A percentile compares a stretch with the other conserved stretches of the same genome.
Evolutionary conservation across 2,113 vertebrate genomes (phyloP).

Genomic region (Campylomormyrus tamandua): DNA sequence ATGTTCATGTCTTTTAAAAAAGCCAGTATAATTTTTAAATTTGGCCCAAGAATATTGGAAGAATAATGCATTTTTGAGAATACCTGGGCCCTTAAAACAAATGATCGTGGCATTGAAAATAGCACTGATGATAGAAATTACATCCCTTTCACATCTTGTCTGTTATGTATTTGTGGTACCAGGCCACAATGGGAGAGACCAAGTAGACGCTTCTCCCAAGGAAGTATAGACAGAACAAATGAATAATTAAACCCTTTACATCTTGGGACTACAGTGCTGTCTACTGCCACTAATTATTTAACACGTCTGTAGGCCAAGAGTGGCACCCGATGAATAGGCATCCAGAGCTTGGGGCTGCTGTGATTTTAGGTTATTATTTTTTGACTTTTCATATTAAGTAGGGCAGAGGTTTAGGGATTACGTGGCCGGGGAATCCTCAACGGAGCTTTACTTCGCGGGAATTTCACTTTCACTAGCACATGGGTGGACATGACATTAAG

Average conservation of each 20-base stretch:
- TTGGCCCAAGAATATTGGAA: background rate
- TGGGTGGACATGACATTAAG: background rate
- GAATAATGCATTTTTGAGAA: background rate
- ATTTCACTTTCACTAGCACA: background rate
- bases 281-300: slow-evolving; percentile 18
- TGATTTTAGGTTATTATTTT: slow-evolving; percentile 3
- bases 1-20: background rate
- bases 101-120: background rate
- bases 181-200: background rate
- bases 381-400: background rate
- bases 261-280: background rate
- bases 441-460: background rate
- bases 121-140: background rate
- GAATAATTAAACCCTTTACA: slow-evolving; percentile 23
- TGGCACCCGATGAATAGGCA: background rate
- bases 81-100: background rate
- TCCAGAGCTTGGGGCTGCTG: slow-evolving; percentile 12
- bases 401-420: background rate
- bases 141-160: background rate
- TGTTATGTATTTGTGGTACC: background rate
- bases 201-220: background rate
- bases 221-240: slow-evolving; percentile 5
- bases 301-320: slow-evolving; percentile 2
- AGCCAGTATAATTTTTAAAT: background rate
- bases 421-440: background rate